phyloP scores from a whole-genome alignment of 64 coral and sea anemone genomes.

The Catalaphyllia jardinei region DNA sequence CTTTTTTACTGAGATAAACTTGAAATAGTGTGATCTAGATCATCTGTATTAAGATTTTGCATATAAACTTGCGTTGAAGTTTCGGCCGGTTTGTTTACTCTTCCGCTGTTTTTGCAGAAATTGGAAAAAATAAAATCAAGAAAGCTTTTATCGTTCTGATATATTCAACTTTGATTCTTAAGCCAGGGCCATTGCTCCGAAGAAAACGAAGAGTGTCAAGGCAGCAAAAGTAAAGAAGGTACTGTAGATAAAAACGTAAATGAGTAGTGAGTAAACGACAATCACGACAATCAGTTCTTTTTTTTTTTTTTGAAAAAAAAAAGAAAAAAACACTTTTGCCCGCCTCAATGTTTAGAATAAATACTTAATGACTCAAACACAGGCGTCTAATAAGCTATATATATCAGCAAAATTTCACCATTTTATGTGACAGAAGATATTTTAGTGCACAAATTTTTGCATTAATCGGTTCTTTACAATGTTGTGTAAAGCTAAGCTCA shows the following conservation, averaged over 20 bases:
- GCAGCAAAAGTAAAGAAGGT: conserved; percentile 72
- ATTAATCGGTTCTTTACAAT: too few relatives aligned
- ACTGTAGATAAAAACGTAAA: not conserved
- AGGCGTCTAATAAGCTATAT: not conserved
- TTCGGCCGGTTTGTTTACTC: not conserved
- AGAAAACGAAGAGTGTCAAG: conserved; percentile 62
- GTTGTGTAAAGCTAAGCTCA: too few relatives aligned
- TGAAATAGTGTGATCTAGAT: too few relatives aligned
- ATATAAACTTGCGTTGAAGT: not conserved
- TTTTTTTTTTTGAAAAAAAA: too few relatives aligned
- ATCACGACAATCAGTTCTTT: not conserved
- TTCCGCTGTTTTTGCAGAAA: not conserved
- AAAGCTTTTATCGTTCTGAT: not conserved
- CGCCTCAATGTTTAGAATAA: too few relatives aligned
- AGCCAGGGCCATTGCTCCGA: conserved; percentile 62
- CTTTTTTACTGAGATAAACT: not conserved
- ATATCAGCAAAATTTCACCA: not conserved
- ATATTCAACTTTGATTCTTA: not conserved
- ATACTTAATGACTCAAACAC: not conserved
- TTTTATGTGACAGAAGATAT: not conserved
- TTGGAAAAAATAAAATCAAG: not conserved
- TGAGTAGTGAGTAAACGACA: not conserved
- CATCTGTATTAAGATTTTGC: too few relatives aligned
- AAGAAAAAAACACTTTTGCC: too few relatives aligned
- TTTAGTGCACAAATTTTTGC: too few relatives aligned